These are phyloP conservation scores for Nasonia giraulti DNA, from an alignment of 1,140 invertebrate species.

Conservation along the genomic window DNA sequence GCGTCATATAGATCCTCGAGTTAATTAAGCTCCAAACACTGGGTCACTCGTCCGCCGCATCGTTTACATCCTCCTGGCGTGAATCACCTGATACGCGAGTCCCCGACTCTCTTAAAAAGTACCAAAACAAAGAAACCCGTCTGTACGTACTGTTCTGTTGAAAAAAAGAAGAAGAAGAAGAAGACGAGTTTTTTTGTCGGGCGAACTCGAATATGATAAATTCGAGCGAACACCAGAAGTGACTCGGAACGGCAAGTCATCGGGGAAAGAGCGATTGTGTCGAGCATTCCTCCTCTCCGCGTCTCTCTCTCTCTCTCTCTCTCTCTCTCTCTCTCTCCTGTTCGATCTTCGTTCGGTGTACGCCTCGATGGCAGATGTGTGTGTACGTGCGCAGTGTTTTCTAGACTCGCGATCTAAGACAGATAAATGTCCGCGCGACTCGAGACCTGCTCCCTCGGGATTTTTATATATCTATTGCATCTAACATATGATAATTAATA, in stretches of 20 bases:
- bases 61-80: neutral
- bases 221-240: constrained; percentile 47
- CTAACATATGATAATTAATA: constrained; percentile 39
- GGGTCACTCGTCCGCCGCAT: neutral
- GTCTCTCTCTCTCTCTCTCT: neutral
- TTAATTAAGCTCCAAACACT: too few relatives aligned
- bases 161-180: neutral
- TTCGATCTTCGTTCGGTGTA: constrained; percentile 37
- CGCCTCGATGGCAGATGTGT: neutral
- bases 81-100: neutral
- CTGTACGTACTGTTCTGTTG: neutral
- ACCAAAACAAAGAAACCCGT: neutral
- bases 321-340: constrained; percentile 28
- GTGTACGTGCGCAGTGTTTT: neutral
- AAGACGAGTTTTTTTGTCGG: neutral
- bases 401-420: constrained; percentile 9
- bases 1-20: too few relatives aligned
- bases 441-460: constrained; percentile 16
- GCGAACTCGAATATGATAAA: constrained; percentile 34
- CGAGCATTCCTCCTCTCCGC: constrained; percentile 11
- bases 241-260: constrained; percentile 35
- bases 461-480: constrained; percentile 31
- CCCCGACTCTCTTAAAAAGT: too few relatives aligned
- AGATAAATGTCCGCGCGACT: constrained; percentile 23
- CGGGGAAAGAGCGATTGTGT: constrained; percentile 42